phyloP scores from a whole-genome alignment of 2,113 vertebrate species.

The Chamaea fasciata region DNA sequence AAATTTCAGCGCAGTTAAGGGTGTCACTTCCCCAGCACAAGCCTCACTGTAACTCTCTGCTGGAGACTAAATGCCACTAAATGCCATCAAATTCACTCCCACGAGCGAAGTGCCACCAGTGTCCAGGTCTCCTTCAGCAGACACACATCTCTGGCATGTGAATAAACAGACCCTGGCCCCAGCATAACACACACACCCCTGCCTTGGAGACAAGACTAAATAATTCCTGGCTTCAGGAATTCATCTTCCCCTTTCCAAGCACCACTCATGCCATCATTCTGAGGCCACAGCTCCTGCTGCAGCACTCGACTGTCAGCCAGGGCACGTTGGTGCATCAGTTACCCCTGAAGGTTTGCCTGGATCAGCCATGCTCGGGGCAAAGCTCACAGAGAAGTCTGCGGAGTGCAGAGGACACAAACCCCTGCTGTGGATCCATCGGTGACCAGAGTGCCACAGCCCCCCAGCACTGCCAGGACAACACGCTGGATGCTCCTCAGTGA shows the following conservation, averaged over 20 bases:
- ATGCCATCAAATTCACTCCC: background rate
- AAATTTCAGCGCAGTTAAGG: background rate
- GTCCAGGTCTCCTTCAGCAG: background rate
- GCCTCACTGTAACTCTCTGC: background rate
- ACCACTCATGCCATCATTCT: fast-evolving
- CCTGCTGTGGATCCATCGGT: fast-evolving
- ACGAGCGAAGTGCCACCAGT: fast-evolving
- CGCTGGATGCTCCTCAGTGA: fast-evolving
- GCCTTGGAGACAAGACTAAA: background rate
- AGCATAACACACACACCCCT: fast-evolving
- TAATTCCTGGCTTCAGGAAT: background rate
- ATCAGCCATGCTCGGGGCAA: fast-evolving
- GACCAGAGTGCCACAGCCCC: fast-evolving
- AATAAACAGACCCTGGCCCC: background rate
- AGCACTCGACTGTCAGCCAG: background rate
- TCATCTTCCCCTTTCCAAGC: background rate
- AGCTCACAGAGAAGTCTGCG: background rate
- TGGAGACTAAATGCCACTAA: background rate
- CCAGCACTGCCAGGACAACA: fast-evolving
- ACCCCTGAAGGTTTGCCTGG: background rate
- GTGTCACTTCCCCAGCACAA: background rate
- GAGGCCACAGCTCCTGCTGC: fast-evolving
- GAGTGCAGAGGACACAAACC: background rate
- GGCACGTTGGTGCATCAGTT: background rate
- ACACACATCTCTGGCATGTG: fast-evolving